A percentile compares a stretch with the other conserved stretches of the same genome.
Conservation (phyloP, 2,888 invertebrate genomes). For the Entomobrya proxima region DNA sequence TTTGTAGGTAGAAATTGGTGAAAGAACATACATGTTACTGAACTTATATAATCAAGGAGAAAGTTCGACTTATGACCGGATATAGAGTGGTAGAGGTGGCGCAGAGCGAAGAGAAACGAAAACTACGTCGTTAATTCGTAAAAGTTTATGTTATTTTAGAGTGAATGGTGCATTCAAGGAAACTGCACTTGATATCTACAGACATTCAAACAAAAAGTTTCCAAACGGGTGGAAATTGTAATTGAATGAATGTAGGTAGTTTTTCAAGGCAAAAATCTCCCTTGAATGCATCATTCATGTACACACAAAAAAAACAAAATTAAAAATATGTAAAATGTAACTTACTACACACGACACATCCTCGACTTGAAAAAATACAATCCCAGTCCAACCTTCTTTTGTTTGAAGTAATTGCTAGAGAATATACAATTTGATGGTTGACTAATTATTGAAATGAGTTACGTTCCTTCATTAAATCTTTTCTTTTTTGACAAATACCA, state of each 20-base stretch:
- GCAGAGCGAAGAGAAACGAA: too few species aligned
- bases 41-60: not conserved
- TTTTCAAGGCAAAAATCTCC: not conserved
- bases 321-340: not conserved
- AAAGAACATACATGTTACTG: not conserved
- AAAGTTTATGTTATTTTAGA: too few species aligned
- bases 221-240: too few species aligned
- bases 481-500: conserved; percentile 50
- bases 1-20: not conserved
- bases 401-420: not conserved
- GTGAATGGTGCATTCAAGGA: too few species aligned
- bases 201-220: too few species aligned
- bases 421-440: conserved; percentile 18
- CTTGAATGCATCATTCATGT: not conserved
- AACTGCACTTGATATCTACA: too few species aligned
- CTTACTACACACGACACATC: not conserved
- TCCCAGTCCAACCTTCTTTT: conserved; percentile 6
- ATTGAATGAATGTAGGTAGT: too few species aligned
- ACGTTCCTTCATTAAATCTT: conserved; percentile 64
- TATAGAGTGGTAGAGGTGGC: too few species aligned
- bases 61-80: not conserved
- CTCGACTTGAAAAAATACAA: conserved; percentile 4
- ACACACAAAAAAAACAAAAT: too few species aligned
- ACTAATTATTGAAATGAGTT: conserved; percentile 34
- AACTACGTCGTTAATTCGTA: too few species aligned